These are phyloP conservation scores for Thalassophryne amazonica DNA, from an alignment of 2,797 vertebrate genomes.

Conservation along the genomic window DNA sequence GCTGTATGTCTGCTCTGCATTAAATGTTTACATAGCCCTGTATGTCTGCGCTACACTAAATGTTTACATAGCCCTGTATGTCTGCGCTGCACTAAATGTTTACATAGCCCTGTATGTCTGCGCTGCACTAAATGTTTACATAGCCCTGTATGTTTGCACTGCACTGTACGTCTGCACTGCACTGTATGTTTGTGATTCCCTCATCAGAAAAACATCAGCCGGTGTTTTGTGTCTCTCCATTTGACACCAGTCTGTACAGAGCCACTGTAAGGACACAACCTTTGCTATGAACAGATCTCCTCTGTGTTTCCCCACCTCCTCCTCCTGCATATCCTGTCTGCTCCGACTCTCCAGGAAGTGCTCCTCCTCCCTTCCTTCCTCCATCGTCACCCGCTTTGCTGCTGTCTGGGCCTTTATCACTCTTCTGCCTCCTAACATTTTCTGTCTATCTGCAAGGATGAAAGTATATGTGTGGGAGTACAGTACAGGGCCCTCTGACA, in stretches of 20 bases:
- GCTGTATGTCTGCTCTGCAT: no score
- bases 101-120: no score
- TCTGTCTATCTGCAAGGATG: conserved; percentile 66
- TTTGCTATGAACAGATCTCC: conserved; percentile 69
- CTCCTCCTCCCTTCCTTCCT: conserved; percentile 69
- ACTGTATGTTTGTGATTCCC: conserved; percentile 1
- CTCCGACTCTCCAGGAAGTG: conserved; percentile 73
- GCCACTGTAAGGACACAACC: conserved; percentile 63
- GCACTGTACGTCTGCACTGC: not conserved
- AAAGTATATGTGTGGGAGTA: conserved; percentile 59
- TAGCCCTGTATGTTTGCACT: not conserved
- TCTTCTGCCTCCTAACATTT: conserved; percentile 65
- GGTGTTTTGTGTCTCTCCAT: conserved; percentile 41
- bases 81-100: no score
- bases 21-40: no score
- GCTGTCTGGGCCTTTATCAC: conserved; percentile 70
- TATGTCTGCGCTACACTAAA: no score
- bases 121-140: no score
- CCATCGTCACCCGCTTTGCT: conserved; percentile 38
- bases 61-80: no score
- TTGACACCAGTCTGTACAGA: conserved; percentile 58
- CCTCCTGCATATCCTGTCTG: conserved; percentile 72
- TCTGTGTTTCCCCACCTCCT: conserved; percentile 67
- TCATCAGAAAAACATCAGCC: conserved; percentile 36
- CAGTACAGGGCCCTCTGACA: no score